Evolutionary conservation across 2,797 vertebrate species (phyloP).

Genomic region (Sus cebifrons): DNA sequence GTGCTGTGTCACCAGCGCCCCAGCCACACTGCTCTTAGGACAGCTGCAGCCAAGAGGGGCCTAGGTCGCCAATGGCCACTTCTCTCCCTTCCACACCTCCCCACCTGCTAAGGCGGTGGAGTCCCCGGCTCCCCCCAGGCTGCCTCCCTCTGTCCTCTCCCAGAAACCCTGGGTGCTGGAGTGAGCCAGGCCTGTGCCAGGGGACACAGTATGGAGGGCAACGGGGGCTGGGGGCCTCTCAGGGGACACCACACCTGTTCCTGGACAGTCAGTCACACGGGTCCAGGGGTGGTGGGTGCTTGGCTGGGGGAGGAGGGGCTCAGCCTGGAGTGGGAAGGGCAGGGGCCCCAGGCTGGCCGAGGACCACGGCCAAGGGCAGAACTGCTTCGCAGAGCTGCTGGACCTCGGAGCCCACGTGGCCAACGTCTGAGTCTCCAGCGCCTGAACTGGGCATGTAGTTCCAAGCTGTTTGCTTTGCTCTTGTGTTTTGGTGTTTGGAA

Average conservation of each 20-base stretch:
- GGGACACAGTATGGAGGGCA: too few species aligned
- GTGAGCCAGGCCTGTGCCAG: too few species aligned
- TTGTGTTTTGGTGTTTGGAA: not conserved
- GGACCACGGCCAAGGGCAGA: not conserved
- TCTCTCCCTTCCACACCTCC: not conserved
- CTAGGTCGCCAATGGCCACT: not conserved
- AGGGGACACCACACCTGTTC: too few species aligned
- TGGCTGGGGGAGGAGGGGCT: not conserved
- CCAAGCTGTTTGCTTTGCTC: not conserved
- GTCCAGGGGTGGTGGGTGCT: not conserved
- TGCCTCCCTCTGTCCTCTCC: too few species aligned
- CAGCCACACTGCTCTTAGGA: too few species aligned
- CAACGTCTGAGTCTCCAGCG: not conserved
- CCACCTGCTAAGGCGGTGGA: not conserved
- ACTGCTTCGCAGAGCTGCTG: too few species aligned
- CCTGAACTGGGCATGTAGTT: not conserved
- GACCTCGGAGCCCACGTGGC: accelerated
- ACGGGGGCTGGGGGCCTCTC: too few species aligned
- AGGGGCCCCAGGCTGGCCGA: too few species aligned
- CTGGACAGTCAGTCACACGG: too few species aligned
- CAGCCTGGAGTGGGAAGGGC: not conserved
- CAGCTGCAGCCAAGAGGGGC: not conserved
- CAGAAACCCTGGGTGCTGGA: too few species aligned
- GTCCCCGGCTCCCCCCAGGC: too few species aligned
- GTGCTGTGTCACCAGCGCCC: too few species aligned